Percentiles rank a stretch among this genome's conserved stretches.
Conservation (phyloP, 2,113 vertebrate species). For the Leptobrachium leishanense region DNA sequence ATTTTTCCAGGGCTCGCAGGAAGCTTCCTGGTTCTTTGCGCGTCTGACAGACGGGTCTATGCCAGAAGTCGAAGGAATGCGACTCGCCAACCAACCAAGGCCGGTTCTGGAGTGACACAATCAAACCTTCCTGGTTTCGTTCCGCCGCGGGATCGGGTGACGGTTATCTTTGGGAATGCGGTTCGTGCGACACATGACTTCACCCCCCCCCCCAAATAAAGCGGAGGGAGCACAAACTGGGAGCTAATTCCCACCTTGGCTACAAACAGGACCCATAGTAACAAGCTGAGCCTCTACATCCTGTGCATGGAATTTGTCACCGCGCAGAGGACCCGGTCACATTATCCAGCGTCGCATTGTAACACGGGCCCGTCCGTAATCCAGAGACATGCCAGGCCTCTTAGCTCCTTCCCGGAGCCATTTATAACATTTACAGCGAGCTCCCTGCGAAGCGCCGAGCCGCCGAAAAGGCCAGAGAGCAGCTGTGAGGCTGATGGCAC, state of each 20-base stretch:
- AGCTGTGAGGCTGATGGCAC: no score
- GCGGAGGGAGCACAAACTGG: not conserved
- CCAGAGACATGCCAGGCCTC: not conserved
- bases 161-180: not conserved
- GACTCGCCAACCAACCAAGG: not conserved
- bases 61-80: not conserved
- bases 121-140: not conserved
- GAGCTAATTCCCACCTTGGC: not conserved
- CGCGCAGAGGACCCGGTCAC: not conserved
- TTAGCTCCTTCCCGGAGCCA: not conserved
- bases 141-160: not conserved
- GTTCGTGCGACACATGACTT: not conserved
- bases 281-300: constrained; percentile 2
- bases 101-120: not conserved
- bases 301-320: constrained; percentile 16
- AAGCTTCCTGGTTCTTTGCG: no score
- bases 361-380: not conserved
- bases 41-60: no score
- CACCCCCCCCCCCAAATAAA: not conserved
- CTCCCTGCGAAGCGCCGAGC: not conserved
- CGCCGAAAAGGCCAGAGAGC: not conserved
- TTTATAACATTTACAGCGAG: not conserved
- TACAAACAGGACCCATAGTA: not conserved
- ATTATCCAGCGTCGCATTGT: not conserved
- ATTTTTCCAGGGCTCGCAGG: no score